Percentiles rank a stretch among this genome's conserved stretches.
Evolutionary conservation across 2,888 invertebrate genomes (phyloP).

Genomic region (Dexiosoma caninum): DNA sequence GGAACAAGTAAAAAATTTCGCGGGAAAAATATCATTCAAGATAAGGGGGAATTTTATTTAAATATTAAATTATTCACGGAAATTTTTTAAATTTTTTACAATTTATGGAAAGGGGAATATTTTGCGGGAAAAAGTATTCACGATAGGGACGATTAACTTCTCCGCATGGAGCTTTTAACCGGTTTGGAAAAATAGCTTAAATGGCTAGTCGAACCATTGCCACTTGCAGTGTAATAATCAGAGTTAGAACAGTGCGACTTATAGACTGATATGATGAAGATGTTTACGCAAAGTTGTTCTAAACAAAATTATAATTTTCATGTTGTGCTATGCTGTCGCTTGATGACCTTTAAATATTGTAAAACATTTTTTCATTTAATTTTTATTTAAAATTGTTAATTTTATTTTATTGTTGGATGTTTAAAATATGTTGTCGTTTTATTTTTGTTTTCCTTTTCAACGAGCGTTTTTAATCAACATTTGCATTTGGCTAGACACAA

Average conservation of each 20-base stretch:
- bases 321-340: slow-evolving; percentile 45
- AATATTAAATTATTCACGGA: no score
- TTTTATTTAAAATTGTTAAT: background rate
- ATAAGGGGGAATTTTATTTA: no score
- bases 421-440: background rate
- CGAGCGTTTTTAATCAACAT: slow-evolving; percentile 59
- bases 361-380: slow-evolving; percentile 36
- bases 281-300: background rate
- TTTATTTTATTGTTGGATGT: slow-evolving; percentile 7
- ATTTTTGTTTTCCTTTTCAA: background rate
- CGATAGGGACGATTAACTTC: no score
- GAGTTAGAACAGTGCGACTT: slow-evolving; percentile 3
- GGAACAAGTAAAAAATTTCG: no score
- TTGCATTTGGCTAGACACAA: slow-evolving; percentile 63
- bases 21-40: no score
- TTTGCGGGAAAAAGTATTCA: no score
- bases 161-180: no score
- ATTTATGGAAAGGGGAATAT: no score
- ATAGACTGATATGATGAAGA: background rate
- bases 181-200: background rate
- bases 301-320: slow-evolving; percentile 17
- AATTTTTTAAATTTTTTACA: no score
- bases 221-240: slow-evolving; percentile 14
- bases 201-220: slow-evolving; percentile 7
- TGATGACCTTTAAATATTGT: slow-evolving; percentile 64